A percentile compares a stretch with the other conserved stretches of the same genome.
Conservation (phyloP, 2,888 invertebrate genomes). For the Leptura quadrifasciata region DNA sequence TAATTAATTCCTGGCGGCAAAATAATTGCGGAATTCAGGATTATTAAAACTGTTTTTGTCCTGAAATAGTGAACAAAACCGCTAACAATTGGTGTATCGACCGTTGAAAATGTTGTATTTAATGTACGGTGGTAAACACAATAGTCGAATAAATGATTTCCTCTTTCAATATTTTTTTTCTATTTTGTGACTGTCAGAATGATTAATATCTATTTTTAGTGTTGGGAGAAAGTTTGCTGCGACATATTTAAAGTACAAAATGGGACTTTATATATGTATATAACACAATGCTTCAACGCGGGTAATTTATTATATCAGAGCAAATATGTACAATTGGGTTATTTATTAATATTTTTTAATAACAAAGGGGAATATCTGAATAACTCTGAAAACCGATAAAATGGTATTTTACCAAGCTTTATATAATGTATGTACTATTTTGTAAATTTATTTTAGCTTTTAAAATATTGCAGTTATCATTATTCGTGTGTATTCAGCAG, state of each 20-base stretch:
- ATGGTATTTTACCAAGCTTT: background rate
- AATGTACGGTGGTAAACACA: constrained; percentile 25
- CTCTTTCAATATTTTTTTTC: constrained; percentile 30
- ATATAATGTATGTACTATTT: too few species aligned
- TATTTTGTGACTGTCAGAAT: constrained; percentile 29
- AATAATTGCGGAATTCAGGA: too few species aligned
- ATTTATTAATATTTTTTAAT: constrained; percentile 27
- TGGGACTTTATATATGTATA: constrained; percentile 28
- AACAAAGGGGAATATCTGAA: background rate
- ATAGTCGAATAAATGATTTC: constrained; percentile 23
- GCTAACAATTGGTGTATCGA: constrained; percentile 4
- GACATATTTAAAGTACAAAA: constrained; percentile 30
- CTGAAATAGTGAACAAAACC: background rate
- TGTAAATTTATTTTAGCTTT: too few species aligned
- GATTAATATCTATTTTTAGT: constrained; percentile 29
- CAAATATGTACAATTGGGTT: constrained; percentile 22
- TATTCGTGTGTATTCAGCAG: too few species aligned
- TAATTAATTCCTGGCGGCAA: too few species aligned
- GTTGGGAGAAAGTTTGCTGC: constrained; percentile 28
- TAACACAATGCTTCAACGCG: constrained; percentile 17
- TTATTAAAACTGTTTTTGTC: background rate
- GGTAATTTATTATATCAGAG: constrained; percentile 16
- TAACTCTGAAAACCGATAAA: background rate
- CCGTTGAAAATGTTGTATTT: constrained; percentile 10
- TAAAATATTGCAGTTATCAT: too few species aligned